Evolutionary conservation across 1,140 invertebrate genomes (phyloP), one percentile per base, ranked within the genome.

Genomic region (Nomia melanderi): DNA sequence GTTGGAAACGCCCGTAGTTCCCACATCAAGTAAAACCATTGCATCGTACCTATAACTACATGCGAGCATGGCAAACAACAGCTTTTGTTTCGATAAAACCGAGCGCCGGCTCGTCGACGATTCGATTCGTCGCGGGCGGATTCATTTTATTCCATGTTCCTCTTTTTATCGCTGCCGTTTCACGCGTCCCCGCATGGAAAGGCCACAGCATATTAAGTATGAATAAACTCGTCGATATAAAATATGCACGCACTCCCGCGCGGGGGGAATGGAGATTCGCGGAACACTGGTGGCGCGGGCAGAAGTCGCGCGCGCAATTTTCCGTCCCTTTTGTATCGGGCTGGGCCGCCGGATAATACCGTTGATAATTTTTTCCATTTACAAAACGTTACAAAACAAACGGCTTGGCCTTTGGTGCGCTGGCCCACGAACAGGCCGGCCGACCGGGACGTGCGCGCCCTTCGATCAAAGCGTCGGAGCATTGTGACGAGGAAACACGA

Each of bases 401-500:
- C 64, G 72, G 0, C 53, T 71, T 84, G 81, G 82, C 71, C 66
- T 77, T 82, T 73, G 79, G 33, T 72, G 56, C 36, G 41, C 23
- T 14, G 53, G 64, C 29, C 25, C 27, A 59, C 23, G n/a, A n/a
- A n/a, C n/a, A n/a, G n/a, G n/a, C n/a, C n/a, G n/a, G n/a, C n/a
- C n/a, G n/a, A n/a, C n/a, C n/a, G n/a, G n/a, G n/a, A n/a, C n/a
- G n/a, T n/a, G n/a, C n/a, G n/a, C n/a, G n/a, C 62, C 81, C 59
- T 27, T 78, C 82, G 83, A 84, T 84, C 83, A 84, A 84, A 84
- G 82, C 82, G 17, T 31, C 82, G 73, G 60, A 57, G 73, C 82
- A 84, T 84, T 84, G 83, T 84, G 82, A 78, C 66, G 82, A 84
- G 83, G 83, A 78, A 83, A 81, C 81, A 81, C 83, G 75, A 85